Conservation (phyloP, 2,113 vertebrate genomes). For the Thalassoma bifasciatum region DNA sequence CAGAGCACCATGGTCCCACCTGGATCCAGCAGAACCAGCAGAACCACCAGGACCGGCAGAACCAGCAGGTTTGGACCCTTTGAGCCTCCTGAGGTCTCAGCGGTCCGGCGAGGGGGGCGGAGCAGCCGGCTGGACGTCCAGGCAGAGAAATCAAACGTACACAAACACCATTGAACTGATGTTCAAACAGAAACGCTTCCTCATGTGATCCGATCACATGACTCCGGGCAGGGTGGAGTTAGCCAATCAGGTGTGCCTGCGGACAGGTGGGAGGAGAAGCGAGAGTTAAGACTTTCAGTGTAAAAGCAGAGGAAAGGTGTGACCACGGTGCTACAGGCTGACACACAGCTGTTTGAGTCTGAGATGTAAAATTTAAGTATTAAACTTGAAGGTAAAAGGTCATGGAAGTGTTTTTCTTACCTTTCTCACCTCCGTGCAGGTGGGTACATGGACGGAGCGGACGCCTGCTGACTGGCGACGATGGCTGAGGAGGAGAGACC, state of each 20-base stretch:
- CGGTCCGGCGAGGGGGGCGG: slow-evolving; percentile 62
- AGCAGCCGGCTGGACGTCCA: slow-evolving; percentile 68
- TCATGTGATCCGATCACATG: slow-evolving; percentile 92
- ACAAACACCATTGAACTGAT: slow-evolving; percentile 93
- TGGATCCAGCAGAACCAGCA: slow-evolving; percentile 8
- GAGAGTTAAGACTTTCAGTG: not conserved
- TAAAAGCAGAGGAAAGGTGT: no score
- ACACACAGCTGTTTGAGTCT: not conserved
- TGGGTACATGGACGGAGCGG: slow-evolving; percentile 86
- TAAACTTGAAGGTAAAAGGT: no score
- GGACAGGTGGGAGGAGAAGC: slow-evolving; percentile 18
- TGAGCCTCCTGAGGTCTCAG: slow-evolving; percentile 1
- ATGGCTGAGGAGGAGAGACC: slow-evolving; percentile 97
- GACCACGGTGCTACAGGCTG: no score
- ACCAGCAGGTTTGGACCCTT: not conserved
- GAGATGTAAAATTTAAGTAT: no score
- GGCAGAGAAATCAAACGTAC: slow-evolving; percentile 83
- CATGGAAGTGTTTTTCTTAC: slow-evolving; percentile 53
- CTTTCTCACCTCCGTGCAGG: no score
- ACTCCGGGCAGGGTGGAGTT: slow-evolving; percentile 77
- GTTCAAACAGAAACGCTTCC: slow-evolving; percentile 85
- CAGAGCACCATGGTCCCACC: not conserved
- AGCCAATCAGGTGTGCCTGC: slow-evolving; percentile 79
- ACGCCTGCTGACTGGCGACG: slow-evolving; percentile 95
- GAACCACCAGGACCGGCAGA: not conserved